phyloP scores from a whole-genome alignment of 2,888 invertebrate species.

The Melipona beecheii region DNA sequence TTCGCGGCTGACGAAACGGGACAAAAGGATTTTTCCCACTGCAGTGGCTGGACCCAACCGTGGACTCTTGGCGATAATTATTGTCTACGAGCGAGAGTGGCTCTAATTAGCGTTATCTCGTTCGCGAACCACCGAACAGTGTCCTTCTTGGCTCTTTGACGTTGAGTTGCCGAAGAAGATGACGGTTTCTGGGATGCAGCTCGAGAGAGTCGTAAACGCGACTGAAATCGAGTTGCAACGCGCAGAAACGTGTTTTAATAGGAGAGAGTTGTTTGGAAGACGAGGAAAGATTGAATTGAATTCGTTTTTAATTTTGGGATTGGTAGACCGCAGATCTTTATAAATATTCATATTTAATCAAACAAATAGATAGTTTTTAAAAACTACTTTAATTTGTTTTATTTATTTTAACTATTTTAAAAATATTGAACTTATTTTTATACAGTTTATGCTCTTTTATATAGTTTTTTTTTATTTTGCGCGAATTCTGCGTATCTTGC shows the following conservation, averaged over 20 bases:
- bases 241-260: neutral
- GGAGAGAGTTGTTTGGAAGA: neutral
- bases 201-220: too few relatives aligned
- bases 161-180: constrained; percentile 13
- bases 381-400: too few relatives aligned
- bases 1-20: neutral
- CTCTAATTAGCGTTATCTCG: constrained; percentile 70
- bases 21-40: constrained; percentile 2
- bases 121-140: constrained; percentile 58
- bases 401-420: too few relatives aligned
- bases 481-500: too few relatives aligned
- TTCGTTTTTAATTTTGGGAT: neutral
- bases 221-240: neutral
- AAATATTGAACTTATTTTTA: too few relatives aligned
- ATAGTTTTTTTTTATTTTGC: too few relatives aligned
- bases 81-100: constrained; percentile 49
- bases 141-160: constrained; percentile 24
- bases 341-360: too few relatives aligned
- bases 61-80: constrained; percentile 69
- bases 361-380: too few relatives aligned
- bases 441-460: too few relatives aligned
- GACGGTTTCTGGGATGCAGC: neutral
- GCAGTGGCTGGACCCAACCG: neutral
- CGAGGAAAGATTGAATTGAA: neutral
- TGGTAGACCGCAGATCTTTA: too few relatives aligned